Base-by-base conservation (phyloP, 1,140 invertebrate species). In the Delia radicum region DNA sequence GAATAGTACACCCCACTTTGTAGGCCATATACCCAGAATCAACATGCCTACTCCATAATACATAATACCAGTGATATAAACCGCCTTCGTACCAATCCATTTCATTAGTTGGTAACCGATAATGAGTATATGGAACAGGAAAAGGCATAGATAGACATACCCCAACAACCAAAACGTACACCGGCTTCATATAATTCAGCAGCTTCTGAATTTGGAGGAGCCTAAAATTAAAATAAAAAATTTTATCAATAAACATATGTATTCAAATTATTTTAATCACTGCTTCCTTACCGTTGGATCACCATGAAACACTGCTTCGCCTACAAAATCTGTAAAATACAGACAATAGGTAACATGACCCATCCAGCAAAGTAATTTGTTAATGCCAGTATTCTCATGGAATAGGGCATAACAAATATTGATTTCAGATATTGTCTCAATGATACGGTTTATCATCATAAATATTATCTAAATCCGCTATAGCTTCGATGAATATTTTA, bases 341-440 rank as follows among this genome's bases (percentile, higher is more conserved):
- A 96, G 87, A 0, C 94, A 95, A 79, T 95, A 96, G 80, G 93
- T 94, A 0, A 95, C 92, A 46, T 95, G 91, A 0, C 93, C 93
- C 93, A 95, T 95, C 94, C 94, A 96, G 79, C 93, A 94, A 80
- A 95, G 93, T 0, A 95, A 87, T 96, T 95, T 0, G 94, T 95
- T 4, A 94, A 55, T 77, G 94, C 95, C 4, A 96, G 87, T 81
- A 94, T 90, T 29, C 90, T 87, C 81, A 96, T 88, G 10, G 92
- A 93, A 62, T 88, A 86, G 0, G 94, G 94, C 92, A 95, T 94
- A 10, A 90, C 89, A 0, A 95, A 81, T 21, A 95, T 94, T 21
- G 94, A 94, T 74, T 89, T 87, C 6, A 95, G 82, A 79, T 95
- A 95, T 77, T 93, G 89, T 46, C 74, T 78, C 2, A 91, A 77